Conservation (phyloP, 1,140 invertebrate genomes). For the Limonius californicus region DNA sequence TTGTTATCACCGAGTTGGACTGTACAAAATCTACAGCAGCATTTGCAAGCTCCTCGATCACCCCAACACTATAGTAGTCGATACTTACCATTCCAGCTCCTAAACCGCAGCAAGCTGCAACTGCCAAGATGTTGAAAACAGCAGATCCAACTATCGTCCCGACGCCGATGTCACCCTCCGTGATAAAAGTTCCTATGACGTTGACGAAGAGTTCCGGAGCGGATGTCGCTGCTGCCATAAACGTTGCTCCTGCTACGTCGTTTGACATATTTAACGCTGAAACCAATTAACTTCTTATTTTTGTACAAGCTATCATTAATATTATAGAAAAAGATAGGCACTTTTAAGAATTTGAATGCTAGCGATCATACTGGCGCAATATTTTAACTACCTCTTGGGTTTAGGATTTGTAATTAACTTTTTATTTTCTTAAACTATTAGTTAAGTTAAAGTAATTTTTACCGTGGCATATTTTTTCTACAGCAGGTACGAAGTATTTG, state of each 20-base stretch:
- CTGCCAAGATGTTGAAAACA: constrained; percentile 93
- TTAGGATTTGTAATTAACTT: no score
- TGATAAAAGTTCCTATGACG: constrained; percentile 87
- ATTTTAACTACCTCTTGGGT: no score
- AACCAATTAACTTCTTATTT: constrained; percentile 20
- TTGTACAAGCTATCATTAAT: no score
- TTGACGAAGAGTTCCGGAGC: constrained; percentile 92
- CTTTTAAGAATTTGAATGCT: no score
- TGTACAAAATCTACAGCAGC: no score
- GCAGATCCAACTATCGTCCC: constrained; percentile 93
- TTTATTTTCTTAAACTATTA: no score
- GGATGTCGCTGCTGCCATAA: constrained; percentile 93
- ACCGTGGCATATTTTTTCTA: constrained; percentile 88
- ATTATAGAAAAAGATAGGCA: no score
- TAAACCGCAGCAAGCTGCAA: constrained; percentile 85
- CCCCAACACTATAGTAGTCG: no score
- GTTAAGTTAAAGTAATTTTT: constrained; percentile 40
- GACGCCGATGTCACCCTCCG: constrained; percentile 84
- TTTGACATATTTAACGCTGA: constrained; percentile 77
- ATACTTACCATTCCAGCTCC: constrained; percentile 78
- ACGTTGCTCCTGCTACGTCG: constrained; percentile 84
- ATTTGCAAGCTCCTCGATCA: no score
- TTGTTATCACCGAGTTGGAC: no score
- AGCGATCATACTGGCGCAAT: no score
- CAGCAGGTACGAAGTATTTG: constrained; percentile 84